phyloP scores from a whole-genome alignment of 2,113 vertebrate species.

The Eidolon helvum region DNA sequence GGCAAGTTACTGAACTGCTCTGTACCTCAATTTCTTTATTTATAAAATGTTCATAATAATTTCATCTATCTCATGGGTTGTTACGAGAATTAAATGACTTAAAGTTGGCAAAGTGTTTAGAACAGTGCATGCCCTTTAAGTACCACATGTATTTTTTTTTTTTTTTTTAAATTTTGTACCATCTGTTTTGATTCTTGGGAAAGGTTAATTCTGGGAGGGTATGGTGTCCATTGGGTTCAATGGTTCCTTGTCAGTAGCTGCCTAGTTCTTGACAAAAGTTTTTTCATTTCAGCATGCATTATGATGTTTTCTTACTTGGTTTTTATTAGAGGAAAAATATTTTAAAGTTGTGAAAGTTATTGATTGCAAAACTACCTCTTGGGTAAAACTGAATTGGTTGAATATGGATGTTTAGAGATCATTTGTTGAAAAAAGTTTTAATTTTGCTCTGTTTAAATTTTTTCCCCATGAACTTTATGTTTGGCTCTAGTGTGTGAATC shows the following conservation, averaged over 20 bases:
- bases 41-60: not conserved
- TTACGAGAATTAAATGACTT: conserved; percentile 18
- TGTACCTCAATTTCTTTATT: not conserved
- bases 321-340: not conserved
- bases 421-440: not conserved
- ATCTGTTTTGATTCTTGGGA: not conserved
- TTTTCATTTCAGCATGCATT: not conserved
- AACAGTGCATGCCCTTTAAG: not conserved
- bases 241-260: not conserved
- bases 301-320: not conserved
- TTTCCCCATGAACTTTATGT: not conserved
- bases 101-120: not conserved
- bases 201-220: not conserved
- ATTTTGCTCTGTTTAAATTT: not conserved
- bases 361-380: not conserved
- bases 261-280: not conserved
- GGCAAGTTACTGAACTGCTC: not conserved
- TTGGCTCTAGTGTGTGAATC: not conserved
- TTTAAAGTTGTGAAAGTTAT: not conserved
- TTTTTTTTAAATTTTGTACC: not conserved
- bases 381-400: not conserved
- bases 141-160: not conserved
- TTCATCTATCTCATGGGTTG: not conserved
- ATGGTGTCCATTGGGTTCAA: not conserved
- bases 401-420: not conserved